Evolutionary conservation across 2,888 invertebrate species (phyloP), one percentile per base, ranked within the genome.

Genomic region (Poecilus cupreus): DNA sequence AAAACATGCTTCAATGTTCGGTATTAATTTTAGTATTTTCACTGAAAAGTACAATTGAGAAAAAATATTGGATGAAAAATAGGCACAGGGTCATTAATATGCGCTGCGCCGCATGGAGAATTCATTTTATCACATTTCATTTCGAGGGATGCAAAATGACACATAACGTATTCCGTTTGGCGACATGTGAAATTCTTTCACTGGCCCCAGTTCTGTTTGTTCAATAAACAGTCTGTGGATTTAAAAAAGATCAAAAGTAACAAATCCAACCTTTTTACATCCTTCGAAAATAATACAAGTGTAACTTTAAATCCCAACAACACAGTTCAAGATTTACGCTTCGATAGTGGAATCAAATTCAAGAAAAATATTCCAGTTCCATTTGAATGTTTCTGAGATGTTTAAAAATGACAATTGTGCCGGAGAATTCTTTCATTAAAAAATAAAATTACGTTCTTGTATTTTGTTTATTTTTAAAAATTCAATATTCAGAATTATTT

Each of bases 231-330:
- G 11, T 11, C 32, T 32, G 43, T 13, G 43, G 13, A 43, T 43
- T 43, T 43, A 43, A 43, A 43, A 60, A 60, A 60, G 22, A 60
- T 24, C 26, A 60, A 60, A 60, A 60, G 26, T 60, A 60, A 24
- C 26, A 3, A 24, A 60, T 60, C 26, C 60, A 16, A 13, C 16
- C n/a, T 60, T 54, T 13, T 22, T 60, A 22, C 22, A 6, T 22
- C 60, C 54, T 18, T n/a, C 13, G 11, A 60, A 60, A 60, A 22
- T 54, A 60, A 26, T 60, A 20, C n/a, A 60, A 24, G 24, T 32
- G 8, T 32, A 32, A 32, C 32, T 6, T 32, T 32, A 3, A 32
- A 32, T 32, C 32, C 32, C 32, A 32, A 32, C 32, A 8, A 32
- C 32, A 8, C 5, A 32, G 5, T 32, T 32, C 2, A 32, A 32